Base-by-base conservation (phyloP, 2,797 vertebrate species). In the Pelodytes ibericus region DNA sequence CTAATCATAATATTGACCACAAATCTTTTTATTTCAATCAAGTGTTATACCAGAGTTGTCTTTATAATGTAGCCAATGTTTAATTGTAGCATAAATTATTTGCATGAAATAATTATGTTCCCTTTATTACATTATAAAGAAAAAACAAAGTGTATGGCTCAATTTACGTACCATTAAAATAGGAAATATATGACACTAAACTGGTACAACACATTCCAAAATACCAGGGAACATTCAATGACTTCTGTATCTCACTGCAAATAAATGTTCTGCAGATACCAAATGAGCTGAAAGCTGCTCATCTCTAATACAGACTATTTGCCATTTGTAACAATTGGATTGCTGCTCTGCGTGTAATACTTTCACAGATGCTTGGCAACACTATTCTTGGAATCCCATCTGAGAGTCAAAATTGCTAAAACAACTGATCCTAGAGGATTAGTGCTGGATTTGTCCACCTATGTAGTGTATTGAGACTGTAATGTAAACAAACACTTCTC, bases 201-300 rank as follows among this genome's bases (percentile, higher is more conserved):
- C 49, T 64, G 30, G 26, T 44, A 65, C 68, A 47, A 27, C 24
- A 49, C 60, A 64, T 26, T 36, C 0, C 25, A 31, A 49, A 71
- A 71, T 68, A 77, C 75, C 75, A 77, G 68, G 72, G 75, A 68
- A 68, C 75, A 72, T 77, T 72, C 68, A 77, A 77, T 57, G 75
- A 64, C 75, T 77, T 65, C 61, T 58, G 53, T 65, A 65, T 47
- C 22, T 63, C 18, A 31, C 29, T 70, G 51, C 36, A 71, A 57
- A 77, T 62, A 16, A 62, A 62, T 53, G 44, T 58, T 44, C 25
- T 65, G 44, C 68, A 66, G 47, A 63, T 74, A 58, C 67, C 53
- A 64, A 77, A 57, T 66, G 68, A 77, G 75, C 75, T 53, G 49
- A 53, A 24, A 53, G 49, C 49, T 65, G 58, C 68, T 77, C 60